Base-by-base conservation (phyloP, 2,888 invertebrate species). In the Oscheius sp. region DNA sequence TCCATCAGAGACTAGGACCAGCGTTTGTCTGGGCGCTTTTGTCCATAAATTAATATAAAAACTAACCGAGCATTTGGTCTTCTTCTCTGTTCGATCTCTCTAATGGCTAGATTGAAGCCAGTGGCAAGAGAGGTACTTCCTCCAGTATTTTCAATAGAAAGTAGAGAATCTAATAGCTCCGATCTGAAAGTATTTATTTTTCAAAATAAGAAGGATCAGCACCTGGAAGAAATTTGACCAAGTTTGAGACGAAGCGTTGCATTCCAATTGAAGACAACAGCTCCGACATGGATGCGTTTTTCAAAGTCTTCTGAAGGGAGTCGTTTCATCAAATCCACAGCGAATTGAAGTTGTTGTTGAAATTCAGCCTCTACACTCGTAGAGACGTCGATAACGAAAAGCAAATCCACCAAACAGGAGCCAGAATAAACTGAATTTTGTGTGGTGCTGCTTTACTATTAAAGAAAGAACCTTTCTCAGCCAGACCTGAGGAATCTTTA, bases 331-430 rank as follows among this genome's bases (percentile, higher is more conserved):
- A 84, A 50, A 42, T 84, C 81, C 0, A 80, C 66, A 15, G 79
- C 75, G 55, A 84, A 75, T 53, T 80, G 66, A 3, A 77, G 63
- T 58, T 84, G 81, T 25, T 65, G 65, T 20, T 75, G 69, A 69
- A 84, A 84, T 33, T 78, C 83, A 8, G 73, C 69, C 15, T 71
- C 79, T n/a, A 84, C 82, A 34, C 76, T 76, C 31, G 80, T 79
- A 2, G 82, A 82, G 8, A 80, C 76, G 68, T 84, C 84, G 45
- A 84, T 72, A 45, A 84, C 72, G 57, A 84, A 75, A 42, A 84
- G 63, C 12, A 85, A 55, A 68, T 84, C 84, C 8, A 81, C 73
- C 17, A 68, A 37, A 63, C 82, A 82, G 29, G 29, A 27, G 10
- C 29, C 42, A n/a, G 31, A 17, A 27, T n/a, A n/a, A n/a, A n/a